A percentile compares a stretch with the other conserved stretches of the same genome.
These are phyloP conservation scores for Catostylus mosaicus DNA, from an alignment of 30 jellyfish, hydroid and myxozoan genomes.

Conservation along the genomic window DNA sequence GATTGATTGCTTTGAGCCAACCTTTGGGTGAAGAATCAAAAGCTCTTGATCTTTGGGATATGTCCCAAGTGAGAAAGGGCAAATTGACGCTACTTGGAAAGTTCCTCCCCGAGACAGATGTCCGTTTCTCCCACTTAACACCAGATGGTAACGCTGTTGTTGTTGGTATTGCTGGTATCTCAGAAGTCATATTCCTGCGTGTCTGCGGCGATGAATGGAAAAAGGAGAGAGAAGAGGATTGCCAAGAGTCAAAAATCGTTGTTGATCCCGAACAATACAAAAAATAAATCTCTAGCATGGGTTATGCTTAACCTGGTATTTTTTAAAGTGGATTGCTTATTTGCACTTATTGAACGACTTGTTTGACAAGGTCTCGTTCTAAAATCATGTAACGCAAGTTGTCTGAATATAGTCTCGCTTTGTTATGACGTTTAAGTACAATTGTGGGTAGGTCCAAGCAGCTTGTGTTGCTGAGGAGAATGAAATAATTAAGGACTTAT, in stretches of 20 bases:
- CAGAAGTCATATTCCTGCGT: conserved; percentile 54
- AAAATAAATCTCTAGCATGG: background rate
- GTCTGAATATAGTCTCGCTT: background rate
- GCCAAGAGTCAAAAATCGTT: conserved; percentile 28
- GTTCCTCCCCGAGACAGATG: conserved; percentile 82
- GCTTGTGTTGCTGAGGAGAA: too few relatives aligned
- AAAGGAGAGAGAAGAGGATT: conserved; percentile 38
- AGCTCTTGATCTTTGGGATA: conserved; percentile 64
- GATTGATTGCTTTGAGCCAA: conserved; percentile 31
- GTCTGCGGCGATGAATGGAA: conserved; percentile 50
- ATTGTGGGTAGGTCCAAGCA: background rate
- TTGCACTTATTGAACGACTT: too few relatives aligned
- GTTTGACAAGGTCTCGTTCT: background rate
- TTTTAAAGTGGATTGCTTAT: too few relatives aligned
- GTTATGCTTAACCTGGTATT: too few relatives aligned
- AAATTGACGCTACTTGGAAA: conserved; percentile 35
- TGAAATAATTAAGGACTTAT: too few relatives aligned
- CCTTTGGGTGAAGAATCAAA: conserved; percentile 45
- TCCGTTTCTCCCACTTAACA: conserved; percentile 54
- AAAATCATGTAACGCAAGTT: background rate
- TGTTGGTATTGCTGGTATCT: conserved; percentile 57
- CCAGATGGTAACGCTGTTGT: conserved; percentile 48
- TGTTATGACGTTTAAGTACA: background rate
- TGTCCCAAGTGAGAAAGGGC: conserved; percentile 39
- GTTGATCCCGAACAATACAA: background rate